A percentile compares a stretch with the other conserved stretches of the same genome.
These are phyloP conservation scores for Syngnathoides biaculeatus DNA, from an alignment of 2,113 vertebrate species.

Conservation along the genomic window DNA sequence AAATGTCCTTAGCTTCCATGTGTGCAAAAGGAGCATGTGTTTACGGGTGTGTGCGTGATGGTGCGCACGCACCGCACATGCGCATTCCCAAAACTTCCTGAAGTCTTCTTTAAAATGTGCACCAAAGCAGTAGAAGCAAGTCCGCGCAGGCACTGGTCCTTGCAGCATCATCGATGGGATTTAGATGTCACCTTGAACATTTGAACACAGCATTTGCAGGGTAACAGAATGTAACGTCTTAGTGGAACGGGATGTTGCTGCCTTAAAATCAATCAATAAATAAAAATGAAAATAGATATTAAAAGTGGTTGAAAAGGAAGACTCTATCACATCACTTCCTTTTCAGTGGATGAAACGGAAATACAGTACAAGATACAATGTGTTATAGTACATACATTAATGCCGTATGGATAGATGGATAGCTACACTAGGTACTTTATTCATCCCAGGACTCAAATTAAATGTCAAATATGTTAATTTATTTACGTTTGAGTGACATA, in stretches of 20 bases:
- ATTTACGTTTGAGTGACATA: background rate
- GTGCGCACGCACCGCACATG: slow-evolving; percentile 21
- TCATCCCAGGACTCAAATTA: background rate
- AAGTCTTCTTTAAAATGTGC: slow-evolving; percentile 77
- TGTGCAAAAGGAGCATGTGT: slow-evolving; percentile 29
- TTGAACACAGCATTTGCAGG: slow-evolving; percentile 22
- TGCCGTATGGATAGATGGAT: background rate
- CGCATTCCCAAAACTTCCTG: slow-evolving; percentile 41
- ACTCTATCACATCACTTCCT: background rate
- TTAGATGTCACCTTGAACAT: slow-evolving; percentile 36
- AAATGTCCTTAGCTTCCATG: slow-evolving; percentile 42
- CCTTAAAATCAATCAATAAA: background rate
- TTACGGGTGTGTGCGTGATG: slow-evolving; percentile 18
- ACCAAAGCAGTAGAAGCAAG: slow-evolving; percentile 74
- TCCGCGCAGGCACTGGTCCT: slow-evolving; percentile 49
- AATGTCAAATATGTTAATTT: background rate
- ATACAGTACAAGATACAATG: background rate
- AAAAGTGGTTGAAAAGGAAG: background rate
- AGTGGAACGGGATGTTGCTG: background rate
- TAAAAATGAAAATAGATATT: background rate
- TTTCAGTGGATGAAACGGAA: background rate
- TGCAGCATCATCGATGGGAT: slow-evolving; percentile 33
- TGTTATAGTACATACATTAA: background rate
- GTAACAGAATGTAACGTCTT: slow-evolving; percentile 15
- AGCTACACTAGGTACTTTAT: background rate